A percentile compares a stretch with the other conserved stretches of the same genome.
phyloP scores from a whole-genome alignment of 2,113 vertebrate genomes.

The Boulengeromyrus knoepffleri region DNA sequence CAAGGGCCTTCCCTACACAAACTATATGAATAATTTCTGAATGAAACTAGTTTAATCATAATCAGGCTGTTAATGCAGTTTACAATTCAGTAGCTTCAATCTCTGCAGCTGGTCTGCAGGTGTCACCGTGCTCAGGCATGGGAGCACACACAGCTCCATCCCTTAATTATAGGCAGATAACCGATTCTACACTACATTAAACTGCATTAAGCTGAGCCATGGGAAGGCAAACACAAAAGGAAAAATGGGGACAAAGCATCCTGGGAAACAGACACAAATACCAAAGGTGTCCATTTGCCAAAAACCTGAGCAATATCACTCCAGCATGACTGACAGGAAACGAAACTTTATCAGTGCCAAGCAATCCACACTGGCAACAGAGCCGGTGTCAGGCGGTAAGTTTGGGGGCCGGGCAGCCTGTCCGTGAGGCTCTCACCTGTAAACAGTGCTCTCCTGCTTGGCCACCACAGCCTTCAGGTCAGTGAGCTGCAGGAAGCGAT shows the following conservation, averaged over 20 bases:
- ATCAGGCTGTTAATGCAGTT: not conserved
- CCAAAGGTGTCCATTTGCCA: not conserved
- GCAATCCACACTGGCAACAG: not conserved
- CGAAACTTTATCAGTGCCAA: not conserved
- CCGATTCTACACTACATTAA: too few relatives aligned
- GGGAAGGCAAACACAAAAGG: not conserved
- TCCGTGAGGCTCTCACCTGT: constrained; percentile 73
- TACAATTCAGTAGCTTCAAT: not conserved
- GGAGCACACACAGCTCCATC: not conserved
- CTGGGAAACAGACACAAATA: not conserved
- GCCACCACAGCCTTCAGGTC: constrained; percentile 87
- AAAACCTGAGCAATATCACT: not conserved
- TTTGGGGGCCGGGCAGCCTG: not conserved
- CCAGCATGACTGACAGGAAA: not conserved
- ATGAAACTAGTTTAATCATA: not conserved
- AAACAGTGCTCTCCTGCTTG: constrained; percentile 87
- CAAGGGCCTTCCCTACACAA: not conserved
- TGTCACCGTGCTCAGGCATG: not conserved
- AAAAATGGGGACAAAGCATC: not conserved
- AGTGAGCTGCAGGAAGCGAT: constrained; percentile 85
- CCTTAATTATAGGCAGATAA: not conserved
- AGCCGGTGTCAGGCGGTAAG: not conserved
- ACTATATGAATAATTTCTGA: not conserved
- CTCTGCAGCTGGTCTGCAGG: not conserved
- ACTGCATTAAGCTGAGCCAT: not conserved